Conservation (phyloP, 2,797 vertebrate genomes). For the Urosaurus nigricauda region DNA sequence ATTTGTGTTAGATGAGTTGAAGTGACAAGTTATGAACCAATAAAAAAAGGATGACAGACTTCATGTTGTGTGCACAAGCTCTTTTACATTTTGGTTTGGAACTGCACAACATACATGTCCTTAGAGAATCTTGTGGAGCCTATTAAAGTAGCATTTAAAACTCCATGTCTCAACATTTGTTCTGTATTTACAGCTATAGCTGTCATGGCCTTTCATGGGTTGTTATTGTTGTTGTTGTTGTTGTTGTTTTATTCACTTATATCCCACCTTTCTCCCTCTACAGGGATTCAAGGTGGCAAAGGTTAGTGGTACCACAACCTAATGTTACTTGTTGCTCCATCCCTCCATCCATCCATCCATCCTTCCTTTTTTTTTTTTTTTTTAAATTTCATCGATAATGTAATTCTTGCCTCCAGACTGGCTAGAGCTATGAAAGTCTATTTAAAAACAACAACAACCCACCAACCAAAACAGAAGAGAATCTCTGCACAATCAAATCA, state of each 20-base stretch:
- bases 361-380: neutral
- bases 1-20: slow-evolving; percentile 42
- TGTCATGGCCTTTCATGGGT: slow-evolving; percentile 65
- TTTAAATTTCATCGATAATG: neutral
- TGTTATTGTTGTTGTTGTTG: too few relatives aligned
- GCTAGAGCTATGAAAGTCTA: neutral
- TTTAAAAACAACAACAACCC: neutral
- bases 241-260: too few relatives aligned
- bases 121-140: slow-evolving; percentile 61
- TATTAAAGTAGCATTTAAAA: slow-evolving; percentile 66
- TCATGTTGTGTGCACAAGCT: slow-evolving; percentile 55
- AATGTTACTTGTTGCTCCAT: slow-evolving; percentile 62
- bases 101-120: slow-evolving; percentile 63
- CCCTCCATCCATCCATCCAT: slow-evolving; percentile 59
- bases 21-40: slow-evolving; percentile 40
- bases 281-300: too few relatives aligned
- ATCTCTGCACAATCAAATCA: neutral
- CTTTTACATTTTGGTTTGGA: slow-evolving; percentile 65
- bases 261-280: too few relatives aligned
- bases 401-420: neutral
- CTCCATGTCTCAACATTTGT: slow-evolving; percentile 62
- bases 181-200: slow-evolving; percentile 68
- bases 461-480: neutral
- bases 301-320: slow-evolving; percentile 63
- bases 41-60: slow-evolving; percentile 47